Conservation (phyloP, 2,113 vertebrate genomes). For the Apodemus speciosus region DNA sequence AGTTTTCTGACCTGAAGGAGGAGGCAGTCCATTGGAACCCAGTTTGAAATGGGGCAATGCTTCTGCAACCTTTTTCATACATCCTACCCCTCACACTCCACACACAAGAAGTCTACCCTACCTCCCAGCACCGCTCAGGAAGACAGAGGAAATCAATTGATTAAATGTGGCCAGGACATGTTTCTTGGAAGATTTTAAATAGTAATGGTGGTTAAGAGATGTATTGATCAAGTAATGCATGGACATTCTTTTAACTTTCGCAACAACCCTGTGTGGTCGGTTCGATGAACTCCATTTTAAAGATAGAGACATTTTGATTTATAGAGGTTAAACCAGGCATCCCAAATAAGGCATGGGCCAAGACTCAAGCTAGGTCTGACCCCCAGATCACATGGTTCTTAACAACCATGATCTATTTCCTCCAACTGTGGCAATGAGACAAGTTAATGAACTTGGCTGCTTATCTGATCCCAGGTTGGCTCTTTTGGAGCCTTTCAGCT, state of each 20-base stretch:
- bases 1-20: not conserved
- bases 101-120: not conserved
- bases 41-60: not conserved
- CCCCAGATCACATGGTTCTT: not conserved
- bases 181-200: not conserved
- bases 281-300: constrained; percentile 32
- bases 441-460: constrained; percentile 39
- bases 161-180: not conserved
- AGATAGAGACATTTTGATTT: constrained; percentile 21
- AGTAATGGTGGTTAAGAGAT: not conserved
- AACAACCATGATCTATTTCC: constrained; percentile 24
- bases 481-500: not conserved
- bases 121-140: not conserved
- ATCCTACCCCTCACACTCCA: accelerated
- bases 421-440: constrained; percentile 1
- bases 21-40: not conserved
- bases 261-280: not conserved
- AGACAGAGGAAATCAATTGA: not conserved
- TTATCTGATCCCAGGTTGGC: not conserved
- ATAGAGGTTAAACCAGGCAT: not conserved
- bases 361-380: constrained; percentile 32
- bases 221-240: not conserved
- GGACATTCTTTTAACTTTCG: constrained; percentile 1
- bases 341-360: not conserved
- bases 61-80: not conserved